These are phyloP conservation scores for Masticophis lateralis DNA, from an alignment of 2,797 vertebrate species.

Conservation along the genomic window DNA sequence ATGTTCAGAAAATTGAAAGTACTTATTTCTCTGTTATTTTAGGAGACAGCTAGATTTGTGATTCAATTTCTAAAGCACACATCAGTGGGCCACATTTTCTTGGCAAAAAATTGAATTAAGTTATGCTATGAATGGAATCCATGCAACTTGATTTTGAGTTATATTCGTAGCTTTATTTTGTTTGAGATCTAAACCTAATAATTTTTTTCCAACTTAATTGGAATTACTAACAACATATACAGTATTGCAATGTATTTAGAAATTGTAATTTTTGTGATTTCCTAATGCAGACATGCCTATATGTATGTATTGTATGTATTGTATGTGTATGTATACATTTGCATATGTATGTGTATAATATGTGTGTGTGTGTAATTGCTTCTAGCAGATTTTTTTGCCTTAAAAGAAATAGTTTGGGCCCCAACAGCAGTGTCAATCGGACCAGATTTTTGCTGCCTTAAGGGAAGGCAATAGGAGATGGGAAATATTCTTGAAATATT, in stretches of 20 bases:
- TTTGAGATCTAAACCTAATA: background rate
- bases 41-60: constrained; percentile 12
- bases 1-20: constrained; percentile 20
- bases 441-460: background rate
- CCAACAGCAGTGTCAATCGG: background rate
- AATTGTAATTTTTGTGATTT: background rate
- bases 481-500: background rate
- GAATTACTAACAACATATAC: constrained; percentile 1
- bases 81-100: background rate
- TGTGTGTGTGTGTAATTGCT: background rate
- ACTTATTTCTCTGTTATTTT: constrained; percentile 15
- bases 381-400: background rate
- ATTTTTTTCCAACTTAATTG: constrained; percentile 11
- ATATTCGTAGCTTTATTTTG: background rate
- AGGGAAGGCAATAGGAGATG: background rate
- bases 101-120: constrained; percentile 12
- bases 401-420: background rate
- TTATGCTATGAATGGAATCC: background rate
- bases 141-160: background rate
- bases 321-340: too few species aligned
- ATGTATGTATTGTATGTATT: background rate
- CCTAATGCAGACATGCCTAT: background rate
- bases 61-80: background rate
- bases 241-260: background rate
- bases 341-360: too few species aligned